Conservation (phyloP, 2,113 vertebrate genomes). For the Nannospalax galili region DNA sequence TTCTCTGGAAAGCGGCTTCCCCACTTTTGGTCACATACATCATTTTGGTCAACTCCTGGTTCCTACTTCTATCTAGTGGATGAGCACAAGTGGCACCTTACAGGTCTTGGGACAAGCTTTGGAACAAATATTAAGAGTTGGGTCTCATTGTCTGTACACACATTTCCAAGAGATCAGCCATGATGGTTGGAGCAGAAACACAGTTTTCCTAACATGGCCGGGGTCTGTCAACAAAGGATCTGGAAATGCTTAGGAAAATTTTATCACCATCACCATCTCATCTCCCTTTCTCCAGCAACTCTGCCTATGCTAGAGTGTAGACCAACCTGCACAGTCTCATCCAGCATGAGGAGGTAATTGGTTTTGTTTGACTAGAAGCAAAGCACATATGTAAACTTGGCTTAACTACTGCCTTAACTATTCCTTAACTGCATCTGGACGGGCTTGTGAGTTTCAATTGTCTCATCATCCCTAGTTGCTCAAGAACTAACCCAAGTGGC, state of each 20-base stretch:
- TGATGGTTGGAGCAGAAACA: slow-evolving; percentile 70
- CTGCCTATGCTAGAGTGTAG: slow-evolving; percentile 67
- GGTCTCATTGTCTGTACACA: slow-evolving; percentile 77
- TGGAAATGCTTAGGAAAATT: slow-evolving; percentile 82
- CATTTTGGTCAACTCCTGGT: slow-evolving; percentile 61
- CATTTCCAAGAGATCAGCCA: slow-evolving; percentile 76
- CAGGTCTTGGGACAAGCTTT: slow-evolving; percentile 71
- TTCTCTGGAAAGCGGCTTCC: slow-evolving; percentile 78
- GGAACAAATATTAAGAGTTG: slow-evolving; percentile 82
- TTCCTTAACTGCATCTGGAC: slow-evolving; percentile 40
- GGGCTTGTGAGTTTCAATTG: slow-evolving; percentile 50
- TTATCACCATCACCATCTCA: slow-evolving; percentile 9
- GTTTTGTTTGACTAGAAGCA: slow-evolving; percentile 78
- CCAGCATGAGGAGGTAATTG: slow-evolving; percentile 59
- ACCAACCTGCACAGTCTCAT: slow-evolving; percentile 51
- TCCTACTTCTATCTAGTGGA: slow-evolving; percentile 68
- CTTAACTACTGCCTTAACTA: slow-evolving; percentile 81
- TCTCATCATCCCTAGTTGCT: slow-evolving; percentile 10
- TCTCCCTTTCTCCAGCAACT: slow-evolving; percentile 61
- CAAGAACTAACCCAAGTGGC: not conserved
- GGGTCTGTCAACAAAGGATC: slow-evolving; percentile 82
- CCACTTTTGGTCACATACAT: slow-evolving; percentile 72
- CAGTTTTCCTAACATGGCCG: slow-evolving; percentile 79
- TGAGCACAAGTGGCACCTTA: slow-evolving; percentile 76
- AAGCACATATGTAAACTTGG: slow-evolving; percentile 58